Conservation (phyloP, 2,888 invertebrate genomes). For the Aphodius sticticus region DNA sequence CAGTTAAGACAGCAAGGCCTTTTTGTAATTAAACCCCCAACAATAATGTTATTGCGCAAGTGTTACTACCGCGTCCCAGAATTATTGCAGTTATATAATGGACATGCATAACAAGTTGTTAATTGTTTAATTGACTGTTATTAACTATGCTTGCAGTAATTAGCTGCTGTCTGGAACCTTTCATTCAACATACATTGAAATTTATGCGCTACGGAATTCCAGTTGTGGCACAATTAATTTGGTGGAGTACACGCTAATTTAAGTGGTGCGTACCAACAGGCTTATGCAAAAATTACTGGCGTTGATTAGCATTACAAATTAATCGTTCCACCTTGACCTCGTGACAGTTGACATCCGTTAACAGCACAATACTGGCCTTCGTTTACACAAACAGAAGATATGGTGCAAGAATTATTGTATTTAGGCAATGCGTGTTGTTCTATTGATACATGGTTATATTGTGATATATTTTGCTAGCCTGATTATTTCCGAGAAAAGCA, state of each 20-base stretch:
- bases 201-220: not conserved
- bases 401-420: not conserved
- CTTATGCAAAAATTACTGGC: not conserved
- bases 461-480: too few relatives aligned
- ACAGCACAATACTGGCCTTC: not conserved
- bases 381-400: not conserved
- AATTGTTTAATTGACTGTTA: not conserved
- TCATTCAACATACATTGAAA: not conserved
- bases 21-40: not conserved
- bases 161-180: not conserved
- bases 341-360: not conserved
- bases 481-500: too few relatives aligned
- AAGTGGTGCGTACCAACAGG: not conserved
- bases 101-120: not conserved
- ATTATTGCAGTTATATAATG: not conserved
- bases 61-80: not conserved
- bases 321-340: conserved; percentile 4
- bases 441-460: too few relatives aligned
- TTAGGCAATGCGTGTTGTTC: not conserved
- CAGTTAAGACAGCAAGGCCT: not conserved
- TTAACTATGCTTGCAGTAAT: not conserved
- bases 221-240: not conserved
- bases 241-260: not conserved
- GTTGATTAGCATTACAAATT: not conserved
- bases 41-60: not conserved